Percentiles rank a stretch among this genome's conserved stretches.
Evolutionary conservation across 2,888 invertebrate species (phyloP).

Genomic region (Callyntrura guangdongensis): DNA sequence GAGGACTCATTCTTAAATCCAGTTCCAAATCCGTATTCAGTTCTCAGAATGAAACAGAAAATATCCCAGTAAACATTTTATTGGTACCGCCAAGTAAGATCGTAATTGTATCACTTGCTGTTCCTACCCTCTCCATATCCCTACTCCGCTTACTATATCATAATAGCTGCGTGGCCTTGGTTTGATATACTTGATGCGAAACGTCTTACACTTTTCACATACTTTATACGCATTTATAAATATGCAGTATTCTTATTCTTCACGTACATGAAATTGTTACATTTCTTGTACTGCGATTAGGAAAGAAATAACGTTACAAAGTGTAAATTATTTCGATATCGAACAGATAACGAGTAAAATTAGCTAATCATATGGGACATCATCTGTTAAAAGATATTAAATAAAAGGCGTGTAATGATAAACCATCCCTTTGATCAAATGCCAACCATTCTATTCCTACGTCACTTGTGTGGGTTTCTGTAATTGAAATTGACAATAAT

Average conservation of each 20-base stretch:
- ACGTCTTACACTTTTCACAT: not conserved
- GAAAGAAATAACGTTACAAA: not conserved
- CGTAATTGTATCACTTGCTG: too few species aligned
- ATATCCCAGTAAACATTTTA: too few species aligned
- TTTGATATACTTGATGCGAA: not conserved
- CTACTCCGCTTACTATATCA: too few species aligned
- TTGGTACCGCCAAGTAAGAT: too few species aligned
- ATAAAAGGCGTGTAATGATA: not conserved
- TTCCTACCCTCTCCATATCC: too few species aligned
- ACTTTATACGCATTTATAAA: too few species aligned
- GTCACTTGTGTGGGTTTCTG: not conserved
- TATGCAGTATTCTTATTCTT: not conserved
- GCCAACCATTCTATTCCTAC: not conserved
- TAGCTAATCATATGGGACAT: slow-evolving; percentile 56
- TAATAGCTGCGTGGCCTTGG: not conserved
- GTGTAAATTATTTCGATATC: not conserved
- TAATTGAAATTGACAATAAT: slow-evolving; percentile 56
- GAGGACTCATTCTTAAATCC: too few species aligned
- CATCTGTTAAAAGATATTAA: not conserved
- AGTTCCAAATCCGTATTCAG: too few species aligned
- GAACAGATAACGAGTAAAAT: slow-evolving; percentile 24
- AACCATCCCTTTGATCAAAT: slow-evolving; percentile 3
- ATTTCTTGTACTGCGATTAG: slow-evolving; percentile 32
- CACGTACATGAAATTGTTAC: not conserved
- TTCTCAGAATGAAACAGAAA: too few species aligned